Conservation (phyloP, 64 coral and sea anemone species). For the Montipora sp. region DNA sequence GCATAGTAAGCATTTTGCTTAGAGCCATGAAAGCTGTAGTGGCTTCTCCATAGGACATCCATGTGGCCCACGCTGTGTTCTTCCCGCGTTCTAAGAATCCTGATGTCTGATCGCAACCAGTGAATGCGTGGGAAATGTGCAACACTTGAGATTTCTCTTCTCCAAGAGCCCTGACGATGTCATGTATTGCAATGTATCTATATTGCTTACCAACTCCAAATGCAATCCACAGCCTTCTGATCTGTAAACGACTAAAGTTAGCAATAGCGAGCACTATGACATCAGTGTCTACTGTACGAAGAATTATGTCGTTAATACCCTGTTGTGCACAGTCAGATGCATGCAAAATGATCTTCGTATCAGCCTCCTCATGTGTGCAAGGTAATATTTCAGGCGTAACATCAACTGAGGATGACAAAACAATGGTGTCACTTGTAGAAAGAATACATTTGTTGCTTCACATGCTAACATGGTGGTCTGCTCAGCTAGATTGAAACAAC, state of each 20-base stretch:
- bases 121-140: constrained; percentile 67
- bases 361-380: constrained; percentile 62
- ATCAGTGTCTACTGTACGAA: no score
- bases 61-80: constrained; percentile 57
- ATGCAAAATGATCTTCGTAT: constrained; percentile 18
- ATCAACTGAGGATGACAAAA: constrained; percentile 21
- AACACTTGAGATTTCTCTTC: constrained; percentile 38
- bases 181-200: no score
- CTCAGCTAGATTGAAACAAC: constrained; percentile 65
- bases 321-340: constrained; percentile 18
- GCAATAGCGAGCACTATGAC: no score
- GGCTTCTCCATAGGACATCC: constrained; percentile 42
- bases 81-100: constrained; percentile 37
- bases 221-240: constrained; percentile 54
- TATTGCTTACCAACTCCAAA: constrained; percentile 39
- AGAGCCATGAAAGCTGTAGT: constrained; percentile 47
- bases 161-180: no score
- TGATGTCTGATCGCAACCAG: constrained; percentile 46
- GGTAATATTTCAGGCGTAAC: constrained; percentile 7
- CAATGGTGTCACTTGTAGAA: constrained; percentile 27
- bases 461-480: not conserved
- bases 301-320: constrained; percentile 2
- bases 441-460: constrained; percentile 24
- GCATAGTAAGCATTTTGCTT: constrained; percentile 15
- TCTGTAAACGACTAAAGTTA: not conserved